These are phyloP conservation scores for Notodonta dromedarius DNA, from an alignment of 2,888 invertebrate species.

Conservation along the genomic window DNA sequence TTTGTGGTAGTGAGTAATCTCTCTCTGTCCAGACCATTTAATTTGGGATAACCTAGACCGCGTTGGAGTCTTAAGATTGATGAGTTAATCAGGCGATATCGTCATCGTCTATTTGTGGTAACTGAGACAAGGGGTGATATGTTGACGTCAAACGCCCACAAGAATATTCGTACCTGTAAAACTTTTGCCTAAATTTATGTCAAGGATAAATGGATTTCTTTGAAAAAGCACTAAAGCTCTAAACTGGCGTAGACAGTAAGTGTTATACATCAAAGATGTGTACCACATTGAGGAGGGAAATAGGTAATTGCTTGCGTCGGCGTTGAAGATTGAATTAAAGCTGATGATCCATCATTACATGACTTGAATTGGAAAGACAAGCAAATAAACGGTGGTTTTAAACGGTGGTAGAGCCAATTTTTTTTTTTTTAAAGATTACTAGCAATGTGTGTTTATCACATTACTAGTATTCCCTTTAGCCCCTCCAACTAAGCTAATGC, in stretches of 20 bases:
- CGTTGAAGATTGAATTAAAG: conserved; percentile 17
- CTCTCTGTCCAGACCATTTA: neutral
- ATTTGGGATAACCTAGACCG: no score
- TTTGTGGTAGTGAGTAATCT: no score
- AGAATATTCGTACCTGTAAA: neutral
- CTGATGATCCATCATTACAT: conserved; percentile 11
- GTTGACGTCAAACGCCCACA: conserved; percentile 2
- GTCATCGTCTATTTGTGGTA: neutral
- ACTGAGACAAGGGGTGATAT: neutral
- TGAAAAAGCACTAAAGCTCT: conserved; percentile 1
- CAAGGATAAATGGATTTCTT: conserved; percentile 3
- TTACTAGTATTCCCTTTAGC: no score
- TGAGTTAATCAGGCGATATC: neutral
- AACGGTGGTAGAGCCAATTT: no score
- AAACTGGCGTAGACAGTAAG: conserved; percentile 1
- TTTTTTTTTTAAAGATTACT: no score
- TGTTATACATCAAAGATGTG: conserved; percentile 1
- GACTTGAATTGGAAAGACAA: conserved; percentile 20
- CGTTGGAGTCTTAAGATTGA: neutral
- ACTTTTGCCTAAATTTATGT: conserved; percentile 4
- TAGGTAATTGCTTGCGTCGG: conserved; percentile 10
- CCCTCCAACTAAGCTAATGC: no score
- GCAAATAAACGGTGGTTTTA: conserved; percentile 20
- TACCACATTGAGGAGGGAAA: neutral
- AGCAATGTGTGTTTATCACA: no score